A percentile compares a stretch with the other conserved stretches of the same genome.
Conservation (phyloP, 2,113 vertebrate species). For the Catharus fuscescens region DNA sequence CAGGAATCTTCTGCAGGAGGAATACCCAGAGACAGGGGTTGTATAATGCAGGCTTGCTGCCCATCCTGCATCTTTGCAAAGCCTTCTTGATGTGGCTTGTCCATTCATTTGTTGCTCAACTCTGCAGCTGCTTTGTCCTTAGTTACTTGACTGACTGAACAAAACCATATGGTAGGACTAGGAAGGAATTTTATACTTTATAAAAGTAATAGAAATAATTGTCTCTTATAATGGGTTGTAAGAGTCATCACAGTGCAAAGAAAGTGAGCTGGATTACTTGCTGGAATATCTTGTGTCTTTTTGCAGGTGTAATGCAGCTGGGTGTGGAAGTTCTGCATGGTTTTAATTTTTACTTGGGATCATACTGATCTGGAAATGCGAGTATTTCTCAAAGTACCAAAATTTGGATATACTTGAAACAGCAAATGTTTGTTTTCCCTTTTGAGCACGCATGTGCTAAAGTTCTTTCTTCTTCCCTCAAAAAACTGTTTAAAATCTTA, state of each 20-base stretch:
- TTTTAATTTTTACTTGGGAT: neutral
- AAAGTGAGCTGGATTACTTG: neutral
- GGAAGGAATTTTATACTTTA: neutral
- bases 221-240: neutral
- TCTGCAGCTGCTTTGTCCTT: neutral
- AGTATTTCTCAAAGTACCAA: neutral
- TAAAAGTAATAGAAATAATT: neutral
- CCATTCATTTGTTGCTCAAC: neutral
- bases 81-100: neutral
- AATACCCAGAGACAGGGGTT: neutral
- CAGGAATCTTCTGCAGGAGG: neutral
- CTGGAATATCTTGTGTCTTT: neutral
- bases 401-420: conserved; percentile 21
- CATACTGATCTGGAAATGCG: neutral
- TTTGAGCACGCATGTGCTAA: neutral
- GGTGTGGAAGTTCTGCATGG: neutral
- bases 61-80: neutral
- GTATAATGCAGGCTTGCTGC: neutral
- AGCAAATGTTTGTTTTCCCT: neutral
- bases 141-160: neutral
- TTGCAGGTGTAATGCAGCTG: neutral
- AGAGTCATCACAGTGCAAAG: neutral
- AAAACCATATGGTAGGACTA: neutral
- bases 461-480: neutral
- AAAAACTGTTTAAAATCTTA: neutral